phyloP scores from a whole-genome alignment of 2,888 invertebrate species.

The Acanthopleura granulata region DNA sequence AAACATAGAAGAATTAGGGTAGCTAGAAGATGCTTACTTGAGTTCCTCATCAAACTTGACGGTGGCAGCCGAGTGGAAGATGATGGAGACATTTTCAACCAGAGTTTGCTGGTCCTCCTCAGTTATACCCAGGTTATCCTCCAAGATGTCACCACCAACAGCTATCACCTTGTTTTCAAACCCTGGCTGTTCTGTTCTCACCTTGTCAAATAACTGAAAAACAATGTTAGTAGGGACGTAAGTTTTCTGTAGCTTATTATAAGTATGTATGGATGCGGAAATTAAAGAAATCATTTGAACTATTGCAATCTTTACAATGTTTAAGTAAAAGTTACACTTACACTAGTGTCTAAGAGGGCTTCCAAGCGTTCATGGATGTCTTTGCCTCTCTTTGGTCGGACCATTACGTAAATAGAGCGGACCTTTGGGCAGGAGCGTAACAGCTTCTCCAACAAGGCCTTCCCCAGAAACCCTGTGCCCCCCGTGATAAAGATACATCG shows the following conservation, averaged over 20 bases:
- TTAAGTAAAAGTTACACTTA: background rate
- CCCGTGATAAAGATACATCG: slow-evolving; percentile 13
- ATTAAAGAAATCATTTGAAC: no score
- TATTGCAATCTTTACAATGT: no score
- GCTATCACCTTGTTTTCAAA: slow-evolving; percentile 76
- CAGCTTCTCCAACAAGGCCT: slow-evolving; percentile 14
- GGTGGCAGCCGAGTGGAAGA: slow-evolving; percentile 95
- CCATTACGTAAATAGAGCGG: background rate
- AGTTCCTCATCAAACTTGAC: slow-evolving; percentile 89
- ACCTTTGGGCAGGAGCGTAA: slow-evolving; percentile 17
- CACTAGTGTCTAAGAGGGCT: background rate
- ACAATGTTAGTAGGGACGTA: no score
- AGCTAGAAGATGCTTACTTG: slow-evolving; percentile 72
- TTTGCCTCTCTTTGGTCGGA: slow-evolving; percentile 15
- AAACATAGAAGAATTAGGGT: no score
- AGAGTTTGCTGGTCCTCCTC: slow-evolving; percentile 75
- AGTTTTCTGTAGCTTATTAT: no score
- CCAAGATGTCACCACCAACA: slow-evolving; percentile 75
- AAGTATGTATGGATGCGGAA: no score
- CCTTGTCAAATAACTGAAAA: slow-evolving; percentile 63
- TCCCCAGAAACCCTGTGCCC: slow-evolving; percentile 16
- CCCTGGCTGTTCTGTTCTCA: slow-evolving; percentile 56
- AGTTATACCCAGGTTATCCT: slow-evolving; percentile 67
- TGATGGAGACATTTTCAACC: slow-evolving; percentile 81
- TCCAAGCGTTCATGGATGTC: slow-evolving; percentile 11